phyloP scores from a whole-genome alignment of 35 echinoderm and acorn worm species.

The Apostichopus parvimensis region DNA sequence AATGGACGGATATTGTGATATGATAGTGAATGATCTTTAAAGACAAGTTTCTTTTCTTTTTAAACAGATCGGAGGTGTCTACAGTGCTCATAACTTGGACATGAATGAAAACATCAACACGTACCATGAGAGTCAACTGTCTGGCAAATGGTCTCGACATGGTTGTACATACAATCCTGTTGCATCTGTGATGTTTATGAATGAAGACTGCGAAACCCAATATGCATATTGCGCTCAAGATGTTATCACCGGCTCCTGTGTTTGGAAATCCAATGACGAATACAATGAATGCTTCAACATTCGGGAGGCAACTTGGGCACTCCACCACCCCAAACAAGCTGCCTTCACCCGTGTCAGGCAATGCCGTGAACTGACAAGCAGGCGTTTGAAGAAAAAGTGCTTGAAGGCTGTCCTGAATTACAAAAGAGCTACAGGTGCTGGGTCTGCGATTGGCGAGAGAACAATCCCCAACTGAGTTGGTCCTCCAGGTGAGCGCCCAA shows the following conservation, averaged over 20 bases:
- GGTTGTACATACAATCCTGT: slow-evolving; percentile 60
- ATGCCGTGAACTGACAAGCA: slow-evolving; percentile 17
- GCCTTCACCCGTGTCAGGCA: slow-evolving; percentile 48
- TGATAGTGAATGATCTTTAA: too few species aligned
- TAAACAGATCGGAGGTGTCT: slow-evolving; percentile 23
- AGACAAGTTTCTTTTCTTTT: neutral
- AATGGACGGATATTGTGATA: too few species aligned
- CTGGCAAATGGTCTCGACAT: slow-evolving; percentile 47
- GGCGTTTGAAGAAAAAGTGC: slow-evolving; percentile 54
- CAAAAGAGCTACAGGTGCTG: neutral
- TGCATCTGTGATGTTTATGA: slow-evolving; percentile 50
- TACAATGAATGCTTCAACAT: slow-evolving; percentile 61
- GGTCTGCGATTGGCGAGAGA: neutral
- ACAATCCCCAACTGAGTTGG: neutral
- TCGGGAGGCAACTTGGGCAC: slow-evolving; percentile 50
- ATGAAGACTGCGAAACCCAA: slow-evolving; percentile 55
- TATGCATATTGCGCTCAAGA: slow-evolving; percentile 35
- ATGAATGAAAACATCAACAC: slow-evolving; percentile 3
- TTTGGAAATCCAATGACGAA: slow-evolving; percentile 35
- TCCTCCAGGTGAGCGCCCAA: too few species aligned
- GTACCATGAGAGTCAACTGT: slow-evolving; percentile 34
- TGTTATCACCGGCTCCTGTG: neutral
- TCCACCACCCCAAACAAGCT: slow-evolving; percentile 19
- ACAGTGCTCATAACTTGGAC: neutral
- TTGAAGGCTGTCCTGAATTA: slow-evolving; percentile 7